Conservation (phyloP, 2,888 invertebrate species). For the Halictus ligatus region DNA sequence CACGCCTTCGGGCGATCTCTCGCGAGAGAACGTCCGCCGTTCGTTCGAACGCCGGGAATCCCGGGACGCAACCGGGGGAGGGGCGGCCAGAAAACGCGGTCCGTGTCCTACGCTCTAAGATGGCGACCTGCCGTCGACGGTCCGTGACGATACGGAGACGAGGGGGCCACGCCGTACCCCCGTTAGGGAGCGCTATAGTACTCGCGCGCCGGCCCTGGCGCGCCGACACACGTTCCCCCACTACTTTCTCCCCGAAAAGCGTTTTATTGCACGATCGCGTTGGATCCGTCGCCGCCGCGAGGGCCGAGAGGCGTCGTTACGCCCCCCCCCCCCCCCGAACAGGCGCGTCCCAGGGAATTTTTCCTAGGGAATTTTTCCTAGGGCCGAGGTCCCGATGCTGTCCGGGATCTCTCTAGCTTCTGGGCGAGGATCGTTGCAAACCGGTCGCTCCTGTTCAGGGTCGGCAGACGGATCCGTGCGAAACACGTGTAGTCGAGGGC, state of each 20-base stretch:
- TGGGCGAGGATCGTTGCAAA: background rate
- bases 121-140: slow-evolving; percentile 71
- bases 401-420: background rate
- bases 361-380: background rate
- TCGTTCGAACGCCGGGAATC: slow-evolving; percentile 21
- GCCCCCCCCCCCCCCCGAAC: too few relatives aligned
- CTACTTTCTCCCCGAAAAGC: background rate
- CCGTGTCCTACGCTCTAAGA: slow-evolving; percentile 24
- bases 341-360: background rate
- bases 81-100: background rate
- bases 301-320: background rate
- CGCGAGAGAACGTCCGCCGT: background rate
- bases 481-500: slow-evolving; percentile 2
- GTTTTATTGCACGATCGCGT: slow-evolving; percentile 7
- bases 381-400: background rate
- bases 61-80: background rate
- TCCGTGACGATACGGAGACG: slow-evolving; percentile 37
- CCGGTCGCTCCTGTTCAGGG: background rate
- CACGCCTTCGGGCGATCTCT: background rate
- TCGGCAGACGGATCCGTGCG: background rate
- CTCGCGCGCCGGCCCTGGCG: background rate
- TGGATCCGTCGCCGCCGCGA: background rate
- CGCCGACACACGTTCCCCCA: background rate
- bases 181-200: background rate
- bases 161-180: background rate